A percentile compares a stretch with the other conserved stretches of the same genome.
Evolutionary conservation across 2,113 vertebrate species (phyloP).

Genomic region (Drymodes brunneopygia): DNA sequence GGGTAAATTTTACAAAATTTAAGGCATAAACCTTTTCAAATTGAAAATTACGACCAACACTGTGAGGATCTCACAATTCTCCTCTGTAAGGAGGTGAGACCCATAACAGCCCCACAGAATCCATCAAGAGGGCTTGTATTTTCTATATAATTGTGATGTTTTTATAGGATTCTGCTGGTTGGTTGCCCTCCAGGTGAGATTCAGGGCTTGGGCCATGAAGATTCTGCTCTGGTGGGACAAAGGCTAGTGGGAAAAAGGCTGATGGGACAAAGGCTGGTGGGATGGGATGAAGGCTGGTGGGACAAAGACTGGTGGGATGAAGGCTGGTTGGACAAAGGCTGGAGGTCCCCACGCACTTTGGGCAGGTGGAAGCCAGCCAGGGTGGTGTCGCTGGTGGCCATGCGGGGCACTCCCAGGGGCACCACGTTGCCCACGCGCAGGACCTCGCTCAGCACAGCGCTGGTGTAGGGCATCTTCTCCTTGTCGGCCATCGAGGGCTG

Average conservation of each 20-base stretch:
- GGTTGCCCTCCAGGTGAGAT: neutral
- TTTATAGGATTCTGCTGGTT: neutral
- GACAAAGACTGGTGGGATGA: neutral
- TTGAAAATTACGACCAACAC: neutral
- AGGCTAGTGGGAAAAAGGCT: neutral
- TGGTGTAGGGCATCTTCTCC: conserved; percentile 78
- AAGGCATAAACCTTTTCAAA: neutral
- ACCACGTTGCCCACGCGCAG: conserved; percentile 81
- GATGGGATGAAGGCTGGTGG: neutral
- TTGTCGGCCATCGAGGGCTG: conserved; percentile 72
- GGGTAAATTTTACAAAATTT: neutral
- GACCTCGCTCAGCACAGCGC: conserved; percentile 83
- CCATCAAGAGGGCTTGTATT: neutral
- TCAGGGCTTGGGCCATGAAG: fast-evolving
- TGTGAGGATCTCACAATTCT: neutral
- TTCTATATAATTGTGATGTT: neutral
- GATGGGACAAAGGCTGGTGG: neutral
- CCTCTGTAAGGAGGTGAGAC: neutral
- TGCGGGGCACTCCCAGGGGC: conserved; percentile 77
- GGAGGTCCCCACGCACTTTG: conserved; percentile 60
- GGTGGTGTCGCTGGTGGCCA: conserved; percentile 67
- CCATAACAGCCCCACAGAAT: neutral
- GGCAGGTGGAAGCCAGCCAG: conserved; percentile 78
- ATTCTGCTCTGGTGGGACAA: neutral
- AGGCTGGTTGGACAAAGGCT: neutral